Evolutionary conservation across 2,113 vertebrate species (phyloP).

Genomic region (Sciurus niger): DNA sequence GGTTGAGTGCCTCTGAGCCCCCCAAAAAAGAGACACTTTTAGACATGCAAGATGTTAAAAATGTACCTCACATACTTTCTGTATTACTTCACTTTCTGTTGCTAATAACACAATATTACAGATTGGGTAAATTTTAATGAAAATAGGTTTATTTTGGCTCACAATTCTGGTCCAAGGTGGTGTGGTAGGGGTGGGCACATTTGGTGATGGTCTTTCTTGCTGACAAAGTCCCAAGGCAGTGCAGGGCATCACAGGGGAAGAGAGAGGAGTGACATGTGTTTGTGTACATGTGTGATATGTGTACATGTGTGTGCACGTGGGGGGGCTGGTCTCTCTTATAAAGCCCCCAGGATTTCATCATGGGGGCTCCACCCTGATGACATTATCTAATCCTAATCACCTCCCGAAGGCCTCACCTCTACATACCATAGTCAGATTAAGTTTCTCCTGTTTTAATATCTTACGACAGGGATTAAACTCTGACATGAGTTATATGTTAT

Average conservation of each 20-base stretch:
- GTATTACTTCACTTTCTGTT: background rate
- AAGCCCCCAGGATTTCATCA: background rate
- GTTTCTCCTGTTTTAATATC: background rate
- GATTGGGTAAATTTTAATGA: background rate
- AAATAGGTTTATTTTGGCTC: background rate
- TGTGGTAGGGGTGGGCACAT: background rate
- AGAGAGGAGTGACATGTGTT: background rate
- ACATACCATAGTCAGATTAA: background rate
- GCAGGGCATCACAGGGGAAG: background rate
- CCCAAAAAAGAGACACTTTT: background rate
- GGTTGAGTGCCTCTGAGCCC: no score
- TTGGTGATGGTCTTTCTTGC: background rate
- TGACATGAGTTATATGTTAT: background rate
- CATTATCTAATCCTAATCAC: background rate
- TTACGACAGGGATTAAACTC: background rate
- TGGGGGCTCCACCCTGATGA: background rate
- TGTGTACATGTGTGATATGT: no score
- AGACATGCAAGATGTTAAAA: background rate
- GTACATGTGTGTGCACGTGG: background rate
- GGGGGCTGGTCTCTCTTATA: background rate
- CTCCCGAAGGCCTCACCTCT: background rate
- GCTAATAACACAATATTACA: background rate
- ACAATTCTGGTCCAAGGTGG: background rate
- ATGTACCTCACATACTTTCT: background rate
- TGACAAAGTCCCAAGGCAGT: background rate